Base-by-base conservation (phyloP, 2,113 vertebrate genomes). In the Spilogale gracilis region DNA sequence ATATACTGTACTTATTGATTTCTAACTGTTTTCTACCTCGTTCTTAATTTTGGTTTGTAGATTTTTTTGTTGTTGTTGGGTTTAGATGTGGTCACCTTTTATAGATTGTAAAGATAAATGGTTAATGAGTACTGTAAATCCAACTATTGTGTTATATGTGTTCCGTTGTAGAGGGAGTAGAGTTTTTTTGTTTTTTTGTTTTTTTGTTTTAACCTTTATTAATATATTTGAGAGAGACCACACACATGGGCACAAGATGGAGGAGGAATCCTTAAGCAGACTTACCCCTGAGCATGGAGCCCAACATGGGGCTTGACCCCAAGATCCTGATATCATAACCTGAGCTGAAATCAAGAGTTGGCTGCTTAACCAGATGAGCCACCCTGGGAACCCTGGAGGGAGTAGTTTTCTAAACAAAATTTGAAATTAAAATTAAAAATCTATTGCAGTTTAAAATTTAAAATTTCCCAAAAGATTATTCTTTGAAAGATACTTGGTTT, bases 401-500 rank as follows among this genome's bases (percentile, higher is more conserved):
- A 94, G 52, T 3, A 25, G 30, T 95, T 95, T 96, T 95, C 52
- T 94, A 45, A 61, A 52, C 5, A 65, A 27, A 65, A n/a, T 78
- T 86, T 79, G 74, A 76, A 9, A 65, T 30, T 65, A 16, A 0
- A 67, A 65, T 79, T 67, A 69, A 8, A 6, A 91, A 25, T 45
- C 5, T 69, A 43, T 73, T 76, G 56, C 4, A 91, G 74, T 84
- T 90, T 0, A 95, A 30, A 93, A 45, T 76, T 96, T 89, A 25
- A 89, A 82, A 82, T 50, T 96, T 94, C 23, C 20, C 5, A 0
- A 50, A 32, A 84, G 1, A 9, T 56, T 5, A 54, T 87, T 79
- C 32, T 88, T 97, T 96, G 78, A 91, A 73, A 85, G 8, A 38
- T 5, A 61, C 50, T 82, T 65, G 78, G n/a, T 93, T 96, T 95